Evolutionary conservation across 2,797 vertebrate genomes (phyloP), one percentile per base, ranked within the genome.

Genomic region (Tolypeutes matacus): DNA sequence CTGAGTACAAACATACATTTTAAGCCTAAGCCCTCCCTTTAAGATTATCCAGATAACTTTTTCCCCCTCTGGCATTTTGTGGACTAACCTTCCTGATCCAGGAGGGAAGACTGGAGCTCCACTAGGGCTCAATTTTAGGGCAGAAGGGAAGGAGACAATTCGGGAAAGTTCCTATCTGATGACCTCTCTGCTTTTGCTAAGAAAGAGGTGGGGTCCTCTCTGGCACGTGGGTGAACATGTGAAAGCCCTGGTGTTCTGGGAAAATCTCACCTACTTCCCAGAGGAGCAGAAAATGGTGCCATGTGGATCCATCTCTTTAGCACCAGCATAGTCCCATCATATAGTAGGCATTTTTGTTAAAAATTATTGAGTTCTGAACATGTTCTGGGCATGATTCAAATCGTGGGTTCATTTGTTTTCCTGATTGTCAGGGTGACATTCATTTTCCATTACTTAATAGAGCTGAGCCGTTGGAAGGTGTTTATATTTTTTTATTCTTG

Each of bases 401-500:
- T 70, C 11, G 23, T 90, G 36, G 23, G 4, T 84, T 92, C 29
- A 21, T 94, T 83, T 87, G 42, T 21, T 89, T 83, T 89, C 58
- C 65, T 53, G 14, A 78, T 83, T 51, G 27, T 90, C 46, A 65
- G 53, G 12, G 34, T 64, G 58, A 49, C 12, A 58, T 95, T 84
- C 67, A 77, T 94, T 93, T 95, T 88, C 82, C n/a, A 23, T 89
- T 65, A 62, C 62, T 65, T 53, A 36, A 53, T 92, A 96, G 12
- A 81, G 10, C 91, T 89, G 83, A 93, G 17, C 53, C 36, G 8
- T 64, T 31, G 31, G 34, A 83, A 88, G 3, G 6, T 42, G 1
- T 92, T 93, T 23, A 3, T 49, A 77, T 82, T 51, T 91, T 92
- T 12, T 75, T 27, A 7, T 88, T 69, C 67, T 97, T 53, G 46